Evolutionary conservation across 1,140 invertebrate species (phyloP).

Genomic region (Nebria ingens): DNA sequence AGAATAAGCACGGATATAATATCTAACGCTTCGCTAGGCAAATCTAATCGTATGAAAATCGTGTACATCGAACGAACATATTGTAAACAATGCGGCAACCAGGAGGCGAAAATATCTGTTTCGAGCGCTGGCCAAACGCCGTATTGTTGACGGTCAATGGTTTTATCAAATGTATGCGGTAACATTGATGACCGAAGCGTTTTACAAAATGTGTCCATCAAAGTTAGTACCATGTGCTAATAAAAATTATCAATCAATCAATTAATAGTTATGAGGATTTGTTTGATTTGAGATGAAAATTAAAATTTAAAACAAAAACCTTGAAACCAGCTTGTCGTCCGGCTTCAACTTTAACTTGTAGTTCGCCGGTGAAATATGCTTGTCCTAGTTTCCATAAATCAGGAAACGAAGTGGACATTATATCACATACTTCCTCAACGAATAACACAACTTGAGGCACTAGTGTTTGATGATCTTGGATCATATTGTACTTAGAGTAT

Average conservation of each 20-base stretch:
- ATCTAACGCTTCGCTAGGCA: slow-evolving; percentile 70
- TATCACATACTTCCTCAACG: slow-evolving; percentile 61
- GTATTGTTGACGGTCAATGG: slow-evolving; percentile 30
- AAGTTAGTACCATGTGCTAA: slow-evolving; percentile 50
- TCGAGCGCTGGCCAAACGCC: slow-evolving; percentile 36
- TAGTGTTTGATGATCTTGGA: slow-evolving; percentile 19
- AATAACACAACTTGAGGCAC: slow-evolving; percentile 51
- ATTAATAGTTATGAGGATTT: neutral
- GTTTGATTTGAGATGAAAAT: no score
- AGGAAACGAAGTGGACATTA: slow-evolving; percentile 59
- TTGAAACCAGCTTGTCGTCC: slow-evolving; percentile 62
- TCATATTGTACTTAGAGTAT: slow-evolving; percentile 26
- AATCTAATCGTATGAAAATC: slow-evolving; percentile 60
- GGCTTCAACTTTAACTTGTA: slow-evolving; percentile 58
- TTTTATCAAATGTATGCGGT: slow-evolving; percentile 43
- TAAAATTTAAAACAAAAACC: no score
- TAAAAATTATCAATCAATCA: slow-evolving; percentile 11
- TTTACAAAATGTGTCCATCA: slow-evolving; percentile 54
- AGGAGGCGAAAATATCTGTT: slow-evolving; percentile 48
- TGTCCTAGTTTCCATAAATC: slow-evolving; percentile 85
- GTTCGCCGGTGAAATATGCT: slow-evolving; percentile 76
- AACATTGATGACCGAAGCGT: slow-evolving; percentile 54
- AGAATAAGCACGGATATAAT: slow-evolving; percentile 76
- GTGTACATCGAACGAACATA: slow-evolving; percentile 58
- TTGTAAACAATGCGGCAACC: slow-evolving; percentile 69